A percentile compares a stretch with the other conserved stretches of the same genome.
Conservation (phyloP, 2,888 invertebrate genomes). For the Eledona agricola region DNA sequence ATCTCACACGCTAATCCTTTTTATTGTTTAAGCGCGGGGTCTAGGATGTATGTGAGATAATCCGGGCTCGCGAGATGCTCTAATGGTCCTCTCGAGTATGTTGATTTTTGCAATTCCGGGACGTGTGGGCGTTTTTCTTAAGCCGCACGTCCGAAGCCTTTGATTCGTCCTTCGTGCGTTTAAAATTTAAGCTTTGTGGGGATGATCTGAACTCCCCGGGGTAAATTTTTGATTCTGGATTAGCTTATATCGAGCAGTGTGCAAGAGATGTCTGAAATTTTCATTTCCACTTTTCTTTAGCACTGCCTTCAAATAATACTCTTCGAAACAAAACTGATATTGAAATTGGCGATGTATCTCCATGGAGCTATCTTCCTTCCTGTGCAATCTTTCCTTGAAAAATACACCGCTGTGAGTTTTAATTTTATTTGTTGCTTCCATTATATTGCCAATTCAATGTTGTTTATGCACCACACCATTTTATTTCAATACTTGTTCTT, state of each 20-base stretch:
- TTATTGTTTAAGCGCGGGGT: constrained; percentile 29
- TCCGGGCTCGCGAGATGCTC: constrained; percentile 11
- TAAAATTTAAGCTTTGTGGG: constrained; percentile 16
- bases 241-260: constrained; percentile 12
- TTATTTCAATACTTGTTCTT: too few relatives aligned
- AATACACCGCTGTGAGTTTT: too few relatives aligned
- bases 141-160: too few relatives aligned
- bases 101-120: constrained; percentile 13
- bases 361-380: not conserved
- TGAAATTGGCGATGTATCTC: constrained; percentile 5
- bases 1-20: constrained; percentile 37
- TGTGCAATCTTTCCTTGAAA: too few relatives aligned
- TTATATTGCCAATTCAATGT: too few relatives aligned
- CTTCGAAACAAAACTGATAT: constrained; percentile 11
- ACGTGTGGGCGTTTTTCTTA: constrained; percentile 7
- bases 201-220: constrained; percentile 9
- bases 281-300: constrained; percentile 9
- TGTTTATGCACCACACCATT: too few relatives aligned
- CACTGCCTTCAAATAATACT: constrained; percentile 5
- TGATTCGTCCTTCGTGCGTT: constrained; percentile 11
- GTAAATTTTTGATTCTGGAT: constrained; percentile 13
- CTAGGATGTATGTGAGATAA: constrained; percentile 21
- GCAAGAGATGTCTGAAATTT: constrained; percentile 14
- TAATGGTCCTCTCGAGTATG: constrained; percentile 7
- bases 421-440: too few relatives aligned